phyloP scores from a whole-genome alignment of 2,797 vertebrate species.

The Etheostoma nigrum region DNA sequence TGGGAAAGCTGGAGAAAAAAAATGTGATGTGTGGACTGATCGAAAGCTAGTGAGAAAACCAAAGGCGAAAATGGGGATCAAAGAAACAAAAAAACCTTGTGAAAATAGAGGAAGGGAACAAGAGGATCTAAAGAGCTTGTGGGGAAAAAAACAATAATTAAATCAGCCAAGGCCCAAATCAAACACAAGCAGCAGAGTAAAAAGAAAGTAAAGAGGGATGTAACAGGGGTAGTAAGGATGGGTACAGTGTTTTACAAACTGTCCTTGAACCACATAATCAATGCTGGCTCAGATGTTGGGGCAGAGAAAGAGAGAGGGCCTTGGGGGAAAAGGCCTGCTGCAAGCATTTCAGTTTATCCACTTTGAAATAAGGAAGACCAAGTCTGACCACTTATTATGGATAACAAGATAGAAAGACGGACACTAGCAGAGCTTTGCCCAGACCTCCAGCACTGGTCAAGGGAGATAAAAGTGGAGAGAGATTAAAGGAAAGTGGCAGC shows the following conservation, averaged over 20 bases:
- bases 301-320: conserved; percentile 8
- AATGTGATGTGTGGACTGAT: conserved; percentile 4
- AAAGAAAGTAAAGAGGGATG: conserved; percentile 6
- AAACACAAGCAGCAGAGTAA: conserved; percentile 27
- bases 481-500: conserved; percentile 3
- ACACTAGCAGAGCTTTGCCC: conserved; percentile 23
- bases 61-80: conserved; percentile 23
- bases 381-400: conserved; percentile 40
- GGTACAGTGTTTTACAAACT: conserved; percentile 14
- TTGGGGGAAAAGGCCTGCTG: conserved; percentile 30
- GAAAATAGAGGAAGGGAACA: not conserved
- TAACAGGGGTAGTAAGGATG: not conserved
- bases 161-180: conserved; percentile 26
- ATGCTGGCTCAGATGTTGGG: conserved; percentile 46
- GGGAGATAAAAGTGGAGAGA: conserved; percentile 23
- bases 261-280: conserved; percentile 27
- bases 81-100: conserved; percentile 7
- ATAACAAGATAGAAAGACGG: conserved; percentile 36
- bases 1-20: not conserved
- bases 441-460: conserved; percentile 33
- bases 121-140: conserved; percentile 9
- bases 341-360: conserved; percentile 41
- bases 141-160: conserved; percentile 27
- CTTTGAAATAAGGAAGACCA: conserved; percentile 32
- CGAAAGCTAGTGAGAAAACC: conserved; percentile 37